Conservation (phyloP, 2,797 vertebrate species). For the Eurystomus glaucurus region DNA sequence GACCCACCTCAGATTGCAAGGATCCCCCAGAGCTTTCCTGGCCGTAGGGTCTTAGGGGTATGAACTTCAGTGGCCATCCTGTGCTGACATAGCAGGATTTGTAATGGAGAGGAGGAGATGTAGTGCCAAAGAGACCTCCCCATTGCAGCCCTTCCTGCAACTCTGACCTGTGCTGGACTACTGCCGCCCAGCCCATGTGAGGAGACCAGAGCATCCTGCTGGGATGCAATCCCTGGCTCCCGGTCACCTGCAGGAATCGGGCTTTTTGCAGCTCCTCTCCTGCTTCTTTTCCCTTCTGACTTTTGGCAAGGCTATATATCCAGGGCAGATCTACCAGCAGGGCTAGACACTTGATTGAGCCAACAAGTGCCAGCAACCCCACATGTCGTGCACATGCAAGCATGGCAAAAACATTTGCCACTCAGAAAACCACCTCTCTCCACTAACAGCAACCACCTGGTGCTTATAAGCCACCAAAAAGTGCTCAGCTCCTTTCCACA, state of each 20-base stretch:
- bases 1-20: neutral
- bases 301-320: neutral
- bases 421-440: neutral
- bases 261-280: neutral
- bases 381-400: fast-evolving
- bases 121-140: fast-evolving
- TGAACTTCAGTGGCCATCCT: neutral
- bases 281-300: neutral
- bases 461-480: neutral
- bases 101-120: neutral
- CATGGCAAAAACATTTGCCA: neutral
- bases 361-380: fast-evolving
- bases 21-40: neutral
- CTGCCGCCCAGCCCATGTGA: fast-evolving
- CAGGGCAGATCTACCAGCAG: neutral
- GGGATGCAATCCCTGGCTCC: neutral
- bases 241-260: neutral
- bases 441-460: neutral
- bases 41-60: fast-evolving
- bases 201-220: neutral
- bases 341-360: neutral
- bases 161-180: neutral
- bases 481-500: fast-evolving
- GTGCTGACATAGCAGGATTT: neutral
- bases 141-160: neutral